Base-by-base conservation (phyloP, 2,113 vertebrate genomes). In the Motacilla alba region DNA sequence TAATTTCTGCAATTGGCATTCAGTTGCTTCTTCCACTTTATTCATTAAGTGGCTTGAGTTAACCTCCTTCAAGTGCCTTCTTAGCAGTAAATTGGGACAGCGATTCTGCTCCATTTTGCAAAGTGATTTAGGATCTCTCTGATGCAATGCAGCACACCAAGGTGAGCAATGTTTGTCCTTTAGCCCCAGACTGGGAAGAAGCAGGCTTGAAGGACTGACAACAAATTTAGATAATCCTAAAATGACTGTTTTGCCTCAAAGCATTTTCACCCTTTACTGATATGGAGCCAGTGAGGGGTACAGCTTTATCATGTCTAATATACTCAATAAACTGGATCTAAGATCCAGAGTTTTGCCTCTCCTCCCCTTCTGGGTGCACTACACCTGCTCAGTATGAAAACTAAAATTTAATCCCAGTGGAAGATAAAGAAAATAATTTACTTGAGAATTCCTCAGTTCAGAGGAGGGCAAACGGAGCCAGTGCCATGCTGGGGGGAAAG, bases 401-500 rank as follows among this genome's bases (percentile, higher is more conserved):
- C 33, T 37, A 70, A 55, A 86, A 78, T 77, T 88, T 64, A 69
- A 63, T 50, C 19, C 26, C 30, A 74, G n/a, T n/a, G 46, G 55
- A 53, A 83, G 63, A 72, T 22, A 56, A 78, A 73, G 35, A 55
- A 47, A 94, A 95, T 58, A 4, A 94, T 83, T 91, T 74, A 83
- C 76, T 88, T 66, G 67, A 89, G 84, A 97, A 92, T 62, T 96
- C 77, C 49, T 70, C 73, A 30, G 9, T 93, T 68, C 85, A 94
- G 79, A 88, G 39, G 33, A 44, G 74, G 26, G 28, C 72, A 96
- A 83, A 94, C 1, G 18, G 90, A 90, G 63, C 20, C 63, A 67
- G 58, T 75, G 64, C 72, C 14, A 72, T 64, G 50, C 37, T 89
- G 78, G 49, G 50, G 58, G 55, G 39, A 89, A 94, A 56, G 27